Evolutionary conservation across 2,797 vertebrate species (phyloP), one percentile per base, ranked within the genome.

Genomic region (Craterocephalus amniculus): DNA sequence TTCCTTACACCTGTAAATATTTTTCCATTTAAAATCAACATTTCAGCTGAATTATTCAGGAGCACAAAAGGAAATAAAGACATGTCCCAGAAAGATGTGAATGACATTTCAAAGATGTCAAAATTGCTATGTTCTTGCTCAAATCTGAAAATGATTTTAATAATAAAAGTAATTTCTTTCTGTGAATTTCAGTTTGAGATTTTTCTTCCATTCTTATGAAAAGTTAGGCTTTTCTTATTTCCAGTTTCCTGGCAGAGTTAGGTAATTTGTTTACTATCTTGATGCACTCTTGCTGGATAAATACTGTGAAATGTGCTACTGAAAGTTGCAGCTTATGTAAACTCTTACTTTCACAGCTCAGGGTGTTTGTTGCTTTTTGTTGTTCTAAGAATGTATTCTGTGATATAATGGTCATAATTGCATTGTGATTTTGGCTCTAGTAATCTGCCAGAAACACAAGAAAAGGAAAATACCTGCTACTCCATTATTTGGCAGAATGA

Each of bases 221-320:
- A 72, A 81, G 81, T 74, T 45, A 69, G 34, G 52, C 63, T 32
- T 62, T 71, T 58, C 76, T 79, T 24, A 72, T 63, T 75, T 72
- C 51, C 38, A 6, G 7, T 72, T 61, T 78, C 72, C 71, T 71
- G 67, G 66, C 32, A 63, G 40, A 35, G 38, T 35, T 22, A 78
- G 60, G 63, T 70, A 78, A 79, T 78, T 78, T 70, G 48, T 61
- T 68, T 48, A 58, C 72, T 43, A 68, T 75, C 27, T 67, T 18
- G 24, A 11, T 8, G 26, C 31, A 58, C 11, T 0, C 8, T 58
- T 62, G 57, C 72, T 65, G 66, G 76, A 72, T 49, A 59, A 58
- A 71, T 20, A 13, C 48, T 18, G 27, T 54, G 38, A 76, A 78
- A 81, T 81, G 62, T 66, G 49, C 31, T 60, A 58, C 14, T 85